Conservation (phyloP, 2,113 vertebrate genomes). For the Bostrychus sinensis region DNA sequence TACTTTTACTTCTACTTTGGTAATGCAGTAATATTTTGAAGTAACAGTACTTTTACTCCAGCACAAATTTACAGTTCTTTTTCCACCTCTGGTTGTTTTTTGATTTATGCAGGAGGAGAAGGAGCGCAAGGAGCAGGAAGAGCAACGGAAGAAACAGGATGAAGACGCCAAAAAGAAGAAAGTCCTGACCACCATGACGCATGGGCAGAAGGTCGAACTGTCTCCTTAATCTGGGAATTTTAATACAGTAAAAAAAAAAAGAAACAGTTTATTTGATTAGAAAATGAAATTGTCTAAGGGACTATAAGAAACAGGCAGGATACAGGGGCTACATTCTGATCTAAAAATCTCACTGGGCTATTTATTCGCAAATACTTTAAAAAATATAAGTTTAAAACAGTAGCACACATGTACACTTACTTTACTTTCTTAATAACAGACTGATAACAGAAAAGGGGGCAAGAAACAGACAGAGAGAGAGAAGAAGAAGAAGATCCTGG, state of each 20-base stretch:
- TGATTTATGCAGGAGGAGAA: conserved; percentile 77
- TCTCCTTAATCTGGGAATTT: no score
- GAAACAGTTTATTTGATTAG: background rate
- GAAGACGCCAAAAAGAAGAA: conserved; percentile 85
- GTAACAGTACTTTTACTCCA: no score
- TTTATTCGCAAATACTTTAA: no score
- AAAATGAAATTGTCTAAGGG: no score
- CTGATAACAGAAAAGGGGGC: conserved; percentile 85
- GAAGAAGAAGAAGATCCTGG: conserved; percentile 97
- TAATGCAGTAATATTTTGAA: no score
- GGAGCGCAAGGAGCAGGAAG: conserved; percentile 80
- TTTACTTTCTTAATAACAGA: conserved; percentile 69
- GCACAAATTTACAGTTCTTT: background rate
- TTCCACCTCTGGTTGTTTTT: no score
- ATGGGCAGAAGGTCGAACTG: conserved; percentile 77
- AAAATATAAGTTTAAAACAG: no score
- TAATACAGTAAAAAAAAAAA: conserved; percentile 2
- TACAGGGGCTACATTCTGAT: no score
- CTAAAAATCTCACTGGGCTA: no score
- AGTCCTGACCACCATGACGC: conserved; percentile 79
- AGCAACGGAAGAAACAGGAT: conserved; percentile 79
- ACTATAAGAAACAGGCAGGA: no score
- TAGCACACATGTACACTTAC: background rate
- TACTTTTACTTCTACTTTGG: no score
- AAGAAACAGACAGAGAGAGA: conserved; percentile 96